Conservation (phyloP, 1,140 invertebrate species). For the Diorhabda sublineata region DNA sequence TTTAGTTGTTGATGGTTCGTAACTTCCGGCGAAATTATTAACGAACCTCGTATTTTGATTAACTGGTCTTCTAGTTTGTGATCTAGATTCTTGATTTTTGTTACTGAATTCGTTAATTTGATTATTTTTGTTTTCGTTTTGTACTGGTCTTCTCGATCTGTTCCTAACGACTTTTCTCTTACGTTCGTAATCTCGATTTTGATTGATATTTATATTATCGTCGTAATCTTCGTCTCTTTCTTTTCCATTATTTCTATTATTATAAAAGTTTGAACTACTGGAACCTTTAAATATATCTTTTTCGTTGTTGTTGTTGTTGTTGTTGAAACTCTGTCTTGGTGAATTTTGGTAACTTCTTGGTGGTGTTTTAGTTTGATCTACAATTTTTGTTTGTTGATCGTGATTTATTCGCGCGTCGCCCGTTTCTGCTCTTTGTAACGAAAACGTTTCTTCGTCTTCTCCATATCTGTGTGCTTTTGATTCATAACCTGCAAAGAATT, state of each 20-base stretch:
- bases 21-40: slow-evolving; percentile 50
- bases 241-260: slow-evolving; percentile 57
- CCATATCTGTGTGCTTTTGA: slow-evolving; percentile 58
- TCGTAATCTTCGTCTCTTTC: slow-evolving; percentile 56
- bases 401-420: slow-evolving; percentile 54
- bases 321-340: slow-evolving; percentile 36
- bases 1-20: slow-evolving; percentile 51
- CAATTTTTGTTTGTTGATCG: slow-evolving; percentile 41
- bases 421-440: slow-evolving; percentile 70
- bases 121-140: neutral
- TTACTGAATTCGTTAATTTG: neutral
- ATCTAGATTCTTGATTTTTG: slow-evolving; percentile 18
- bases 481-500: slow-evolving; percentile 51
- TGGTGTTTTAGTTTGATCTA: slow-evolving; percentile 41
- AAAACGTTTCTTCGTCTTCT: slow-evolving; percentile 70
- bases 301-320: slow-evolving; percentile 41
- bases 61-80: slow-evolving; percentile 41
- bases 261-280: slow-evolving; percentile 67
- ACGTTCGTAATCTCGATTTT: slow-evolving; percentile 42
- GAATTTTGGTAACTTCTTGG: slow-evolving; percentile 37
- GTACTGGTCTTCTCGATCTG: slow-evolving; percentile 43
- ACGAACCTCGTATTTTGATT: slow-evolving; percentile 45
- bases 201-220: slow-evolving; percentile 44
- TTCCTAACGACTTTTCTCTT: slow-evolving; percentile 37
- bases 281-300: slow-evolving; percentile 58